phyloP scores from a whole-genome alignment of 2,113 vertebrate genomes.

The Rhabdornis inornatus region DNA sequence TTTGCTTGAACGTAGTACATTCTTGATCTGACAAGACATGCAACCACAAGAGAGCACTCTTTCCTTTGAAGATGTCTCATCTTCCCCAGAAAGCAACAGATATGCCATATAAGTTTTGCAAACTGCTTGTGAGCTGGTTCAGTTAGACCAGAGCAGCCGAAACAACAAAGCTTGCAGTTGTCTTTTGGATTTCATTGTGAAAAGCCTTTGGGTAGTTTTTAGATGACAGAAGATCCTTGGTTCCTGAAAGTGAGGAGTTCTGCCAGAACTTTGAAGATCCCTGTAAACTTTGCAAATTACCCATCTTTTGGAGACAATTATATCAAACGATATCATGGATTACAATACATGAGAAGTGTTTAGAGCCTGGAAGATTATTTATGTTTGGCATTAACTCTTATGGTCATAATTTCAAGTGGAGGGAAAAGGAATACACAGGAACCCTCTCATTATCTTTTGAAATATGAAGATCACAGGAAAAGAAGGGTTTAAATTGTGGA shows the following conservation, averaged over 20 bases:
- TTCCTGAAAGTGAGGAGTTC: constrained; percentile 64
- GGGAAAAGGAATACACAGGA: constrained; percentile 49
- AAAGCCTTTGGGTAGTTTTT: constrained; percentile 65
- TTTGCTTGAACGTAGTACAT: neutral
- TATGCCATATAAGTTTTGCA: constrained; percentile 58
- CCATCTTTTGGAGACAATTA: constrained; percentile 62
- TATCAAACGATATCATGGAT: constrained; percentile 64
- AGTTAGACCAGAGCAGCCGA: constrained; percentile 60
- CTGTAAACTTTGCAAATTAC: constrained; percentile 59
- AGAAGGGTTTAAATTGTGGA: constrained; percentile 48
- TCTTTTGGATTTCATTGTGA: constrained; percentile 63
- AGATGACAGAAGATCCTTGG: constrained; percentile 51
- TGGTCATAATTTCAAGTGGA: constrained; percentile 59
- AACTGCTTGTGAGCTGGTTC: constrained; percentile 61
- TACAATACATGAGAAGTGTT: constrained; percentile 60
- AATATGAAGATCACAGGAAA: constrained; percentile 73
- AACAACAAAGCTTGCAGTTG: constrained; percentile 66
- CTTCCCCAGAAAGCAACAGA: constrained; percentile 48
- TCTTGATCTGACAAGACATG: constrained; percentile 53
- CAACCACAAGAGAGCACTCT: constrained; percentile 77
- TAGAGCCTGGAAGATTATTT: constrained; percentile 66
- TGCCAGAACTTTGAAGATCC: constrained; percentile 55
- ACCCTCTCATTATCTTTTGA: constrained; percentile 69
- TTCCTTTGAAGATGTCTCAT: constrained; percentile 64
- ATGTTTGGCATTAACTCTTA: constrained; percentile 58